Evolutionary conservation across 2,113 vertebrate genomes (phyloP).

Genomic region (Pseudorasbora parva): DNA sequence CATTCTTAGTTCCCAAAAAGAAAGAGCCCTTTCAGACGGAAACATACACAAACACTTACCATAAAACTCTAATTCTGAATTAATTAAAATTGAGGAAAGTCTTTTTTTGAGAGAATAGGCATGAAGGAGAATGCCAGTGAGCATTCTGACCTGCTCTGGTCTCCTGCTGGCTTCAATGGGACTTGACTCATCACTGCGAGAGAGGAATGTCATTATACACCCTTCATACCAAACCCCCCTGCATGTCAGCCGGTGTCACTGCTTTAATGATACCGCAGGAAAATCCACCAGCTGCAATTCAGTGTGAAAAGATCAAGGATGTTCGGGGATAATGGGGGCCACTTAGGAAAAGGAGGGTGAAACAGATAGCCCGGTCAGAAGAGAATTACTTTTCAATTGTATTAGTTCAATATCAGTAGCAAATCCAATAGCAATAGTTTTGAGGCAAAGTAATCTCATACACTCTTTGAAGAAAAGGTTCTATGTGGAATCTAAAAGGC

Average conservation of each 20-base stretch:
- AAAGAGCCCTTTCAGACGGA: constrained; percentile 7
- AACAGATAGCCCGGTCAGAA: constrained; percentile 65
- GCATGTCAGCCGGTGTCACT: constrained; percentile 65
- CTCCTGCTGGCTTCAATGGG: constrained; percentile 68
- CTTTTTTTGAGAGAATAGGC: constrained; percentile 15
- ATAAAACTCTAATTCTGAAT: constrained; percentile 35
- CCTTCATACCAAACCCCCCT: constrained; percentile 59
- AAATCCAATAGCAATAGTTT: neutral
- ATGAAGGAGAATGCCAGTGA: constrained; percentile 42
- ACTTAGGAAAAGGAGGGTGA: constrained; percentile 56
- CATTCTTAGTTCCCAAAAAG: neutral
- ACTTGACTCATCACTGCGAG: constrained; percentile 76
- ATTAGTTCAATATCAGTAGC: constrained; percentile 64
- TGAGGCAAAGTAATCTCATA: neutral
- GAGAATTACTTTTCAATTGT: constrained; percentile 70
- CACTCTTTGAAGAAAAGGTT: no score
- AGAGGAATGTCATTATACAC: constrained; percentile 82
- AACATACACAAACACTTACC: constrained; percentile 23
- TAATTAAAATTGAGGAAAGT: constrained; percentile 10
- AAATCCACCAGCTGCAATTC: constrained; percentile 70
- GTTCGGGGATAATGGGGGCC: constrained; percentile 65
- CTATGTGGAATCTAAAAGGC: no score
- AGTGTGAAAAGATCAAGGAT: constrained; percentile 78
- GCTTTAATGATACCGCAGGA: constrained; percentile 76
- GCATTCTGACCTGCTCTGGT: constrained; percentile 53